Evolutionary conservation across 2,113 vertebrate genomes (phyloP).

Genomic region (Aspiorhynchus laticeps): DNA sequence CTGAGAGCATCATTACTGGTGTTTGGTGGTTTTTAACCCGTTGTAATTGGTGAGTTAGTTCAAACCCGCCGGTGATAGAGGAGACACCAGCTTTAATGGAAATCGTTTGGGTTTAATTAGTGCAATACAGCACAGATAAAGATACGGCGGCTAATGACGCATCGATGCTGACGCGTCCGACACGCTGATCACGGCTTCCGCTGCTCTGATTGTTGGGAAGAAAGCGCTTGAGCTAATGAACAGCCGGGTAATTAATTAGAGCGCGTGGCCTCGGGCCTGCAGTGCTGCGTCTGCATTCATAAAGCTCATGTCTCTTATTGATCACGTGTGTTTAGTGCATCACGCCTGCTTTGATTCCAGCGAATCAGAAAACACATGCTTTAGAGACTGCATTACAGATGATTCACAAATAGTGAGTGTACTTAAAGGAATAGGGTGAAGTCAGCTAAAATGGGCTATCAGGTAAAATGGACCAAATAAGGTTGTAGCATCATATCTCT

Average conservation of each 20-base stretch:
- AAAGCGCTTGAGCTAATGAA: conserved; percentile 10
- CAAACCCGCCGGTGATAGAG: conserved; percentile 50
- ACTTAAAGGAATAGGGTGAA: no score
- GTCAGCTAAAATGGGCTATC: no score
- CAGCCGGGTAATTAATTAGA: background rate
- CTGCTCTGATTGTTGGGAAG: background rate
- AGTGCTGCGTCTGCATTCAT: background rate
- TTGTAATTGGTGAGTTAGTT: conserved; percentile 55
- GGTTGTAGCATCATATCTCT: no score
- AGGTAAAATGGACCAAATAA: no score
- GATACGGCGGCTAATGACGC: conserved; percentile 51
- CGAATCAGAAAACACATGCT: background rate
- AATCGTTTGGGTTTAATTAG: conserved; percentile 66
- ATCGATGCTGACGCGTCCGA: conserved; percentile 39
- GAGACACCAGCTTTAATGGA: conserved; percentile 58
- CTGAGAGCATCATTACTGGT: background rate
- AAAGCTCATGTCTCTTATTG: background rate
- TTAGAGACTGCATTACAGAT: background rate
- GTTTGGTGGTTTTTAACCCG: background rate
- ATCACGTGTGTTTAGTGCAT: background rate
- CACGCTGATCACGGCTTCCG: conserved; percentile 3
- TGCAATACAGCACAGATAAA: conserved; percentile 57
- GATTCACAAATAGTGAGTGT: no score
- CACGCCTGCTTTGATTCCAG: background rate
- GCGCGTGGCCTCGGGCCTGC: background rate